These are phyloP conservation scores for Oreochromis grahami DNA, from an alignment of 2,797 vertebrate genomes.

Conservation along the genomic window DNA sequence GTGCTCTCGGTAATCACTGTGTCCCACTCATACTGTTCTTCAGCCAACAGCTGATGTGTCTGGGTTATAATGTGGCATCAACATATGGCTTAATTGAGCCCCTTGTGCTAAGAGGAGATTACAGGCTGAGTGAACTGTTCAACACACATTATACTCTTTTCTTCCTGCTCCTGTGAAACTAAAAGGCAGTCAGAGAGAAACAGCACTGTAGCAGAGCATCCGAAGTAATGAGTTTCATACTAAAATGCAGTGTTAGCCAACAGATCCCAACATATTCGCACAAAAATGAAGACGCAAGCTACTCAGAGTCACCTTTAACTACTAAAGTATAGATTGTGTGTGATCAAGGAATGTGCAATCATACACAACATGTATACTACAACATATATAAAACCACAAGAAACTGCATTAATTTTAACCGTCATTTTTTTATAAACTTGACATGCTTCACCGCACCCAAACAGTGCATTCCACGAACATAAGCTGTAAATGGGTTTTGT, in stretches of 20 bases:
- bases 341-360: neutral
- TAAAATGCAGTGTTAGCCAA: neutral
- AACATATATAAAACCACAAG: neutral
- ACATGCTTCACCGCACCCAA: constrained; percentile 15
- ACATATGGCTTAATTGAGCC: constrained; percentile 56
- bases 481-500: constrained; percentile 33
- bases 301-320: neutral
- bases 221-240: constrained; percentile 14
- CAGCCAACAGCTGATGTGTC: constrained; percentile 43
- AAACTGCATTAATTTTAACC: neutral
- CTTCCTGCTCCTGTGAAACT: constrained; percentile 41
- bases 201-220: constrained; percentile 1
- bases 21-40: constrained; percentile 22
- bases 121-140: constrained; percentile 52
- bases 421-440: neutral
- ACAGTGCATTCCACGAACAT: constrained; percentile 5
- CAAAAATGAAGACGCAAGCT: neutral
- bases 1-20: neutral
- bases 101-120: constrained; percentile 60
- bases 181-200: constrained; percentile 43
- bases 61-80: constrained; percentile 50
- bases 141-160: constrained; percentile 50
- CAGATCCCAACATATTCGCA: neutral
- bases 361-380: neutral
- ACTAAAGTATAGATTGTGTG: neutral